A percentile compares a stretch with the other conserved stretches of the same genome.
phyloP scores from a whole-genome alignment of 2,113 vertebrate genomes.

The Mesoclemmys tuberculata region DNA sequence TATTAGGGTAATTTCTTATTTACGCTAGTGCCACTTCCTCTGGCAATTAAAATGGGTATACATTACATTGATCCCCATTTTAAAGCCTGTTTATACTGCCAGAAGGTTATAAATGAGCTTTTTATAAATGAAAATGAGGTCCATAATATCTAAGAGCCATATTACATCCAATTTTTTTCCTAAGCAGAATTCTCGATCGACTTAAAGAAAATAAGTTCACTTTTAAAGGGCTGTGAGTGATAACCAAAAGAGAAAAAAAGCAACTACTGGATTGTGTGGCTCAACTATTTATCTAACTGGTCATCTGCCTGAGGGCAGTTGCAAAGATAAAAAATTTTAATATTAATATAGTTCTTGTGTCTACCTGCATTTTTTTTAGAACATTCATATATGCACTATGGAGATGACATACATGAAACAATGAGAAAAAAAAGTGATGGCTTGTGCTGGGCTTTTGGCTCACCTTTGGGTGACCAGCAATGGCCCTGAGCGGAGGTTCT shows the following conservation, averaged over 20 bases:
- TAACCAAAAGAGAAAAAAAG: not conserved
- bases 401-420: not conserved
- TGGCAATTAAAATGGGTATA: not conserved
- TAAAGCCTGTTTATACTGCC: not conserved
- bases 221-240: not conserved
- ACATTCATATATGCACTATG: not conserved
- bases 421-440: not conserved
- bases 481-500: not conserved
- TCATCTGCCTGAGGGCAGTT: not conserved
- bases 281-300: not conserved
- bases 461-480: not conserved
- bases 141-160: not conserved
- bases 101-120: not conserved
- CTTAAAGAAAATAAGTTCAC: not conserved
- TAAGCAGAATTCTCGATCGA: not conserved
- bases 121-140: not conserved
- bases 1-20: not conserved
- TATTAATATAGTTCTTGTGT: not conserved
- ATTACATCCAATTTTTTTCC: not conserved
- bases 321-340: not conserved
- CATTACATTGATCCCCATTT: not conserved
- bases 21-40: fast-evolving
- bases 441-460: not conserved
- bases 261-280: not conserved
- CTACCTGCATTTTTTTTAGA: not conserved